Evolutionary conservation across 2,113 vertebrate genomes (phyloP).

Genomic region (Leptobrachium ailaonicum): DNA sequence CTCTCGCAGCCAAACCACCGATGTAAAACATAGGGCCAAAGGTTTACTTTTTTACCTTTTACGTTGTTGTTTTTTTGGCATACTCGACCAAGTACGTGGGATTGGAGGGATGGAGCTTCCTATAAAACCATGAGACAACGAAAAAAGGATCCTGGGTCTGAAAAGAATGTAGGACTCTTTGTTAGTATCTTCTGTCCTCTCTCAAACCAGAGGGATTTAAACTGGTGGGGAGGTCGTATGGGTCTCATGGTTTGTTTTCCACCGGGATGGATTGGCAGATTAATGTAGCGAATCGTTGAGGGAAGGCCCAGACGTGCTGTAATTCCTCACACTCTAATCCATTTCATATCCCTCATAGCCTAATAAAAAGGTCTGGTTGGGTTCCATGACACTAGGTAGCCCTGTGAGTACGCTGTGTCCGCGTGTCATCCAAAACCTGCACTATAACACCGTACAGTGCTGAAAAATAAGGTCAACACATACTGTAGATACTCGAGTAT

Average conservation of each 20-base stretch:
- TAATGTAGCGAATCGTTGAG: background rate
- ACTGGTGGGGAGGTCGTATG: background rate
- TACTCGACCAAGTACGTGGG: background rate
- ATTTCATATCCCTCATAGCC: conserved; percentile 39
- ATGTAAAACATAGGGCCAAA: background rate
- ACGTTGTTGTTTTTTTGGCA: background rate
- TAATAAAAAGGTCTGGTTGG: background rate
- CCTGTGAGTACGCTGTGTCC: background rate
- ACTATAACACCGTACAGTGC: background rate
- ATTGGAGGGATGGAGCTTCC: background rate
- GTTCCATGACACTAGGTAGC: background rate
- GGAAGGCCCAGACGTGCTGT: conserved; percentile 16
- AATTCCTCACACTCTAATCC: conserved; percentile 4
- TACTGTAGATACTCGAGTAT: too few relatives aligned
- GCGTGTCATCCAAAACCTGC: background rate
- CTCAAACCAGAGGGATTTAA: too few relatives aligned
- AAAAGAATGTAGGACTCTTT: background rate
- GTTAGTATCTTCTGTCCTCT: background rate
- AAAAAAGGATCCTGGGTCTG: background rate
- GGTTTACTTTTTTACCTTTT: background rate
- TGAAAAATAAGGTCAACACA: background rate
- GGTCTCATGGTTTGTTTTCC: background rate
- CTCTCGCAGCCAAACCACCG: background rate
- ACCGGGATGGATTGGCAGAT: background rate
- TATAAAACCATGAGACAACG: background rate